Base-by-base conservation (phyloP, 2,888 invertebrate genomes). In the Agriotes lineatus region DNA sequence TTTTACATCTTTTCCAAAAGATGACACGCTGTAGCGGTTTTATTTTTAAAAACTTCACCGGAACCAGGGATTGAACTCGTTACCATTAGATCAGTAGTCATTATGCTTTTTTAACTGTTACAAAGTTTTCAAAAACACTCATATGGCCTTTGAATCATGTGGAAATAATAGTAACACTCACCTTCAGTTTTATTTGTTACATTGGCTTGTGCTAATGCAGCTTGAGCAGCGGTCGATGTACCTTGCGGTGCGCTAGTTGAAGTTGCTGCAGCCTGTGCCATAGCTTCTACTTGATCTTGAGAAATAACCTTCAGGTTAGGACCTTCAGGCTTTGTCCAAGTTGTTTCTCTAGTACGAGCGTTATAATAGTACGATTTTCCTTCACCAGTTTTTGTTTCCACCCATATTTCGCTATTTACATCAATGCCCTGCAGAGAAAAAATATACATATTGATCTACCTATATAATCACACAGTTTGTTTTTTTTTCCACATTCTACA, bases 311-410 rank as follows among this genome's bases (percentile, higher is more conserved):
- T 92, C 71, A 94, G 89, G 66, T 91, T 91, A 67, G 91, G 90
- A 1, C 93, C 91, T 80, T 98, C 97, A 0, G 99, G 99, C 80
- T 95, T 91, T 3, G 94, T 96, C 99, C 99, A 99, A 0, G 96
- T 96, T 0, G 99, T 96, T 85, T 98, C 97, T 68, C 99, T 87
- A 0, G 96, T 95, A 74, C 96, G 88, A 10, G 97, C 94, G 86
- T 99, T 96, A 86, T 99, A 99, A 86, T 93, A 99, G 84, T 99
- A 99, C 0, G 92, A 93, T 85, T 97, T 97, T 54, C 97, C 97
- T 78, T 98, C 97, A 0, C 91, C 91, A 0, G 97, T 92, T 85
- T 96, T 97, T 0, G 98, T 97, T 86, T 99, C 99, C 20, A 99
- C 97, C 99, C 99, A 99, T 14, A 99, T 87, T 79, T 95, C 94